Evolutionary conservation across 1,140 invertebrate species (phyloP).

Genomic region (Apolygus lucorum): DNA sequence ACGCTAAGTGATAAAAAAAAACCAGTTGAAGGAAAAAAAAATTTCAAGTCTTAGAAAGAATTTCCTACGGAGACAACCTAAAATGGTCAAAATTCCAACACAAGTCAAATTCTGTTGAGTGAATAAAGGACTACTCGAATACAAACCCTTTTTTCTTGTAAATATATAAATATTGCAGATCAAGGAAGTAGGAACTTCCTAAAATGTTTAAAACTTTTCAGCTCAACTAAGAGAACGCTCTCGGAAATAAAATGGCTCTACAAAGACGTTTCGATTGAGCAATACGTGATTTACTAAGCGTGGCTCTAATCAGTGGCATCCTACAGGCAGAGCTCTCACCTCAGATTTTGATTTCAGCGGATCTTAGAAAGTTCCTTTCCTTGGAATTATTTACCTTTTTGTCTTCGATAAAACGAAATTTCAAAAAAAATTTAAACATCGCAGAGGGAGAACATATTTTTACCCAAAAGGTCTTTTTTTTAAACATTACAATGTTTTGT

Average conservation of each 20-base stretch:
- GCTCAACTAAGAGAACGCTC: not conserved
- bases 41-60: no score
- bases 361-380: constrained; percentile 15
- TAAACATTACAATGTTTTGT: not conserved
- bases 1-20: no score
- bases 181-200: constrained; percentile 20
- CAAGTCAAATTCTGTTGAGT: no score
- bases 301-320: not conserved
- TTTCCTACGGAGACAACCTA: no score
- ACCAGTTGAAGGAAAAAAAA: no score
- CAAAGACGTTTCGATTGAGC: constrained; percentile 12
- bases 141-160: not conserved
- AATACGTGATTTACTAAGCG: constrained; percentile 16
- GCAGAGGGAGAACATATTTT: no score
- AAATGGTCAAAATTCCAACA: no score
- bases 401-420: no score
- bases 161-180: not conserved
- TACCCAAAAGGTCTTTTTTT: constrained; percentile 1
- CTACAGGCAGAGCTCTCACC: not conserved
- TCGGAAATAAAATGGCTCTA: constrained; percentile 1
- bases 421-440: no score
- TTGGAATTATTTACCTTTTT: no score
- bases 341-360: not conserved
- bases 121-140: not conserved
- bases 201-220: constrained; percentile 10